Evolutionary conservation across 1,140 invertebrate species (phyloP).

Genomic region (Kradibia gibbosae): DNA sequence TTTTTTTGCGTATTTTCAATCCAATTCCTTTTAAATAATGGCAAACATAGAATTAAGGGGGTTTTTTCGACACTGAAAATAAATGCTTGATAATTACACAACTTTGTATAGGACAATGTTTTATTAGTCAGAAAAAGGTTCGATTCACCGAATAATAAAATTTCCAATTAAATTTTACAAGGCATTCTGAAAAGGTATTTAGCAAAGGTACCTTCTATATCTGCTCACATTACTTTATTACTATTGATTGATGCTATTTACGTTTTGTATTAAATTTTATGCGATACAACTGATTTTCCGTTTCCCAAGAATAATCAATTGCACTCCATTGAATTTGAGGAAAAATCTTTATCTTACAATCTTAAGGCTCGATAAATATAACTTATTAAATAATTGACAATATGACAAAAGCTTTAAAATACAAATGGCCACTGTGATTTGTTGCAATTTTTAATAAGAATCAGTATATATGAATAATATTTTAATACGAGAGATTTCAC

Average conservation of each 20-base stretch:
- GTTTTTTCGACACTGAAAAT: background rate
- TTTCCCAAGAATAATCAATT: too few species aligned
- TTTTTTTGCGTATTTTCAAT: background rate
- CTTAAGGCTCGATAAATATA: background rate
- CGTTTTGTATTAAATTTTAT: too few species aligned
- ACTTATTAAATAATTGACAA: background rate
- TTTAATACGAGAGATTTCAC: background rate
- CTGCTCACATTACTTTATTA: background rate
- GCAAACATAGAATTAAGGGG: background rate
- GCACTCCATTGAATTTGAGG: too few species aligned
- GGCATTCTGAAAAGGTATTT: background rate
- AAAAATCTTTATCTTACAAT: background rate
- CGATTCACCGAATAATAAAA: background rate
- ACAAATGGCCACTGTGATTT: background rate
- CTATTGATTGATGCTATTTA: background rate
- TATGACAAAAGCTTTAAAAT: background rate
- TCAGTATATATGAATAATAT: conserved; percentile 9
- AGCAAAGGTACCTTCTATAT: too few species aligned
- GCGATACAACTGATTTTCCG: too few species aligned
- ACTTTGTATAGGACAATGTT: background rate
- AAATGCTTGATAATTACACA: background rate
- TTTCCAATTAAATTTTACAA: conserved; percentile 22
- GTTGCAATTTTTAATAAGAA: background rate
- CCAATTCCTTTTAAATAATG: background rate
- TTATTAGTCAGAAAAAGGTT: background rate